Evolutionary conservation across 2,113 vertebrate species (phyloP).

Genomic region (Camelus dromedarius): DNA sequence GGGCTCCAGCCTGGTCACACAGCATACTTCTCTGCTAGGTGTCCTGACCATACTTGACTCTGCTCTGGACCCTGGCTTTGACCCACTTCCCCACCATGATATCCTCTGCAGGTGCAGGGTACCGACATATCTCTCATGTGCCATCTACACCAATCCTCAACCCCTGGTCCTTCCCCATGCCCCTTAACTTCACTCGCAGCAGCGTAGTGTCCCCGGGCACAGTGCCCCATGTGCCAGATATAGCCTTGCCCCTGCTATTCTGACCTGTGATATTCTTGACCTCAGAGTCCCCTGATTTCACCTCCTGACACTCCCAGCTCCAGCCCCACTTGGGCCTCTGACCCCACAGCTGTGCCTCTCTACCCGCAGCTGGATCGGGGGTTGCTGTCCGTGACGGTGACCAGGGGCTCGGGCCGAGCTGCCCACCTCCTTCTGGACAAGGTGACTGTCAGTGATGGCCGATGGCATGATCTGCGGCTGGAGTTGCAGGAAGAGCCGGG

Average conservation of each 20-base stretch:
- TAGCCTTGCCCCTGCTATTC: background rate
- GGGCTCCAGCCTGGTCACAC: background rate
- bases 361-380: constrained; percentile 92
- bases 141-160: constrained; percentile 84
- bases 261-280: background rate
- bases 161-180: background rate
- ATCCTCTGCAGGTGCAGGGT: constrained; percentile 89
- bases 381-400: constrained; percentile 94
- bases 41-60: background rate
- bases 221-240: constrained; percentile 92
- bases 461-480: constrained; percentile 97
- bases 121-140: constrained; percentile 92
- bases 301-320: background rate
- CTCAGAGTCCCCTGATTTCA: background rate
- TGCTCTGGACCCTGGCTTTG: background rate
- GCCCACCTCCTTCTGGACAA: constrained; percentile 94
- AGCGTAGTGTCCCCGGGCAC: constrained; percentile 73
- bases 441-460: constrained; percentile 94
- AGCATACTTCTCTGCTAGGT: background rate
- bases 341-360: constrained; percentile 50
- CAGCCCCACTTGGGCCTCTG: background rate
- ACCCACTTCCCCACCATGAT: background rate
- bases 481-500: constrained; percentile 94
- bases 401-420: constrained; percentile 89
- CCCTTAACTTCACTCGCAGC: background rate